Conservation (phyloP, 2,113 vertebrate species). For the Neogale vison region DNA sequence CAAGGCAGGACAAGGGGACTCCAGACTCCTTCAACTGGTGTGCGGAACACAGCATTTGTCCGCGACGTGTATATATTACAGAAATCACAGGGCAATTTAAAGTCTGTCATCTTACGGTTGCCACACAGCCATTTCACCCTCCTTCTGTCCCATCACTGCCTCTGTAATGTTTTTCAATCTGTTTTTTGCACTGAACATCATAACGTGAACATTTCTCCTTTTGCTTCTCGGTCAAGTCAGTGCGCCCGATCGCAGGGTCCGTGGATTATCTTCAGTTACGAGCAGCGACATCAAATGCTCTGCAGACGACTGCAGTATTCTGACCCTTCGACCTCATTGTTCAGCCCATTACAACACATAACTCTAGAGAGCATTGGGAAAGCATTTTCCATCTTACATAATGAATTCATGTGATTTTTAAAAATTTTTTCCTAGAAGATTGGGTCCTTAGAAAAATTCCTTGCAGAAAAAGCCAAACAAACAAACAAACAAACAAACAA, state of each 20-base stretch:
- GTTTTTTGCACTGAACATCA: neutral
- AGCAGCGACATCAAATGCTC: rapidly evolving
- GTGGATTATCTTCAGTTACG: neutral
- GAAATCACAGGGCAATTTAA: neutral
- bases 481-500: neutral
- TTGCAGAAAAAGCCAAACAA: neutral
- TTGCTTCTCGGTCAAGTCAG: too few species aligned
- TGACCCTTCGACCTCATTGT: neutral
- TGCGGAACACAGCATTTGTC: neutral
- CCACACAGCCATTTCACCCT: neutral
- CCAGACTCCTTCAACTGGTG: neutral
- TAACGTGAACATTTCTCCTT: neutral
- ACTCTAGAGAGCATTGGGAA: neutral
- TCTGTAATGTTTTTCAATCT: neutral
- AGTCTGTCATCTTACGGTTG: neutral
- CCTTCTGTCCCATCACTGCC: neutral
- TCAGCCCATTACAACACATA: too few species aligned
- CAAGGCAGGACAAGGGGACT: neutral
- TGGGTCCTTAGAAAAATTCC: neutral
- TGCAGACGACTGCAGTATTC: neutral
- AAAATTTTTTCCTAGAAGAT: neutral
- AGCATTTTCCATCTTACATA: neutral
- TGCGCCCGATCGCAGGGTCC: rapidly evolving
- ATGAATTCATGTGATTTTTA: neutral
- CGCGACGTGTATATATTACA: rapidly evolving